Evolutionary conservation across 2,888 invertebrate species (phyloP).

Genomic region (Cyaniris semiargus): DNA sequence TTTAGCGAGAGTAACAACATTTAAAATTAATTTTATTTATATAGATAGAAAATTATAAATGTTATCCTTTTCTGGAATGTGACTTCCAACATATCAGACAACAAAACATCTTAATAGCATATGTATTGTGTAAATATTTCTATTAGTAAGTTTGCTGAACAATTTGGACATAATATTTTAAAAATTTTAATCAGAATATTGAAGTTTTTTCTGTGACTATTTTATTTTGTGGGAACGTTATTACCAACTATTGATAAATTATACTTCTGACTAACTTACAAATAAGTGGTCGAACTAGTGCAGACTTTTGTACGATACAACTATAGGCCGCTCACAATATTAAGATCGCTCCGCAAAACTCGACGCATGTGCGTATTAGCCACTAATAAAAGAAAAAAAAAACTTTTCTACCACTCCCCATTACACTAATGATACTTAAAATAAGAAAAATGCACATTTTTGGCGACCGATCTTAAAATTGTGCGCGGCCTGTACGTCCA

Average conservation of each 20-base stretch:
- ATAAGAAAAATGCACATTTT: no score
- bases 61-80: no score
- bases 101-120: no score
- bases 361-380: not conserved
- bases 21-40: no score
- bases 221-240: not conserved
- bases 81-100: no score
- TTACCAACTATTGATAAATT: not conserved
- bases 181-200: not conserved
- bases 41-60: no score
- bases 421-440: no score
- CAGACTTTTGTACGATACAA: conserved; percentile 6
- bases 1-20: no score
- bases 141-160: no score
- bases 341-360: not conserved
- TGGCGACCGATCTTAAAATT: not conserved
- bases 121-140: no score
- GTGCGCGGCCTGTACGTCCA: not conserved
- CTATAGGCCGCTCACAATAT: not conserved
- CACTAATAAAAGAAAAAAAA: not conserved
- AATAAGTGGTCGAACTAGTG: conserved; percentile 4
- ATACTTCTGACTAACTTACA: not conserved
- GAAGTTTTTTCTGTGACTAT: not conserved
- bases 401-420: no score
- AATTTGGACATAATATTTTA: not conserved